Evolutionary conservation across 2,888 invertebrate species (phyloP), one percentile per base, ranked within the genome.

Genomic region (Acleris laterana): DNA sequence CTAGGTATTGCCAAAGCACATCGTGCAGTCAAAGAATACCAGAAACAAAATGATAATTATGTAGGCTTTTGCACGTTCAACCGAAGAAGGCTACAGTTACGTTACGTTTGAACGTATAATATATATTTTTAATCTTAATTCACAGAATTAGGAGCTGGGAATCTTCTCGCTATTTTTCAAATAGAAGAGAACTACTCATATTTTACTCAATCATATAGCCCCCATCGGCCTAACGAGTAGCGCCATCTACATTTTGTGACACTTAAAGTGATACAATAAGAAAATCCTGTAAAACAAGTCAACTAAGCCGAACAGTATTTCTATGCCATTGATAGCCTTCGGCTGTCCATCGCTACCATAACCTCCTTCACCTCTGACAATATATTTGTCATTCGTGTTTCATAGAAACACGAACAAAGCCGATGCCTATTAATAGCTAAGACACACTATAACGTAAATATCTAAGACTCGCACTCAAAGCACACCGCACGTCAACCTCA

Each of bases 191-290:
- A 48, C 3, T 46, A 52, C 16, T 25, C 20, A 28, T 52, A 11
- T 13, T 38, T 38, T 13, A 38, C 38, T 13, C 13, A 11, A 38
- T 9, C 11, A 4, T 13, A 19, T 32, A 5, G 32, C 13, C 28
- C 6, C n/a, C 44, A 22, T 2, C n/a, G 25, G 46, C 25, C 46
- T 42, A 22, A n/a, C 46, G 46, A 46, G 22, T 5, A 44, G n/a
- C 17, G 46, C 13, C 46, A 25, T 46, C 19, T 46, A 71, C 61
- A 69, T 68, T 75, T 87, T 85, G 84, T 84, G 87, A 87, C 89
- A 88, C 86, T 87, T 84, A 81, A 72, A 88, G 89, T 88, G 87
- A 86, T 51, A 46, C 32, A 20, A 42, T 48, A 20, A 50, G 22
- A 48, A 63, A 59, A 48, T 44, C 66, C 81, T 81, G 82, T 66